Base-by-base conservation (phyloP, 2,113 vertebrate genomes). In the Campylomormyrus numenius region DNA sequence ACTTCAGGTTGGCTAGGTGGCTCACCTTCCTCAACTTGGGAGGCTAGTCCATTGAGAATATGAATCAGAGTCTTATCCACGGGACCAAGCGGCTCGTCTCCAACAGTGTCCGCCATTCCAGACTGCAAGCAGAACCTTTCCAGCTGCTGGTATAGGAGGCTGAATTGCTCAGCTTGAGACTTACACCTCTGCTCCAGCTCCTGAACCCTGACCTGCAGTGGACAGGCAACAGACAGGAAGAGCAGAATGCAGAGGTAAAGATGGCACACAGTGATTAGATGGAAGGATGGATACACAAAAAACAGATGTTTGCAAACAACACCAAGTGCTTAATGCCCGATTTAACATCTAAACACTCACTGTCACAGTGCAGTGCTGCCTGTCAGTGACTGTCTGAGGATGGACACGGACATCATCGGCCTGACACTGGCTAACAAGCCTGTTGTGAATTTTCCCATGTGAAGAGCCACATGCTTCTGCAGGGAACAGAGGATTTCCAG, bases 101-200 rank as follows among this genome's bases (percentile, higher is more conserved):
- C 93, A 70, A 95, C 93, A 83, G 96, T 94, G 88, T 97, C 95
- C 45, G 95, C 95, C 45, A 94, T 94, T 49, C 97, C 96, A 0
- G 97, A 93, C 90, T 96, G 96, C 95, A 96, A 95, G 58, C 93
- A 95, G 90, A 97, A 97, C 90, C 92, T 94, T 93, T 97, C 95
- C 93, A 98, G 96, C 90, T 98, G 97, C 93, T 95, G 95, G 3
- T 97, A 97, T 93, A 98, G 94, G 92, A 97, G 96, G 92, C 96
- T 94, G 95, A 97, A 98, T 89, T 97, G 97, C 89, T 98, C 97
- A 92, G 96, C 97, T 95, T 98, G 97, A 1, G 93, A 95, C 92
- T 95, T 95, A 92, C 98, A 99, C 97, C 97, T 97, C 95, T 97
- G 96, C 94, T 98, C 97, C 92, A 99, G 95, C 95, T 98, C 96